Evolutionary conservation across 2,113 vertebrate genomes (phyloP).

Genomic region (Cephalopterus ornatus): DNA sequence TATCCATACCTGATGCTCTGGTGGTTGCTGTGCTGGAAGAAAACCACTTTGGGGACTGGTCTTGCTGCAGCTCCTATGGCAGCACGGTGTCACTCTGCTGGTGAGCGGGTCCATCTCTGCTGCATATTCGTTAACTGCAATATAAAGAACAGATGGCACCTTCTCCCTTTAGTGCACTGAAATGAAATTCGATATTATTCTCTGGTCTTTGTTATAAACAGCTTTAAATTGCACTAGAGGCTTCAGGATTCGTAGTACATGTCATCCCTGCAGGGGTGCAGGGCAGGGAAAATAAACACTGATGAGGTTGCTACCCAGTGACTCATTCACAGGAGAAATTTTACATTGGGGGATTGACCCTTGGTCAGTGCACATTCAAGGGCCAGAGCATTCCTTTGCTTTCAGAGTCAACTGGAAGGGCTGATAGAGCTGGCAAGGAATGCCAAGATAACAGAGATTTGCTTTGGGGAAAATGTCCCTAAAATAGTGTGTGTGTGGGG

Average conservation of each 20-base stretch:
- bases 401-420: background rate
- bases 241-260: background rate
- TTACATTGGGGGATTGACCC: background rate
- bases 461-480: background rate
- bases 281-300: conserved; percentile 18
- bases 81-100: rapidly evolving
- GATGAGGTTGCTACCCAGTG: background rate
- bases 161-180: background rate
- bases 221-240: conserved; percentile 23
- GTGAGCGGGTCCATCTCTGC: rapidly evolving
- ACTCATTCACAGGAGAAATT: background rate
- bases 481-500: background rate
- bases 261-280: background rate
- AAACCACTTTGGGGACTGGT: background rate
- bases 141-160: conserved; percentile 12
- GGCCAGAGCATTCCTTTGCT: background rate
- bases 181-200: background rate
- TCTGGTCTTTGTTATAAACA: background rate
- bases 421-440: background rate
- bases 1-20: background rate
- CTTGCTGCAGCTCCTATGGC: background rate
- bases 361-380: background rate
- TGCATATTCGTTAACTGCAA: background rate
- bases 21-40: too few species aligned
- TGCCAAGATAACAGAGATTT: background rate